These are phyloP conservation scores for Phengaris alcon DNA, from an alignment of 2,888 invertebrate genomes.

Conservation along the genomic window DNA sequence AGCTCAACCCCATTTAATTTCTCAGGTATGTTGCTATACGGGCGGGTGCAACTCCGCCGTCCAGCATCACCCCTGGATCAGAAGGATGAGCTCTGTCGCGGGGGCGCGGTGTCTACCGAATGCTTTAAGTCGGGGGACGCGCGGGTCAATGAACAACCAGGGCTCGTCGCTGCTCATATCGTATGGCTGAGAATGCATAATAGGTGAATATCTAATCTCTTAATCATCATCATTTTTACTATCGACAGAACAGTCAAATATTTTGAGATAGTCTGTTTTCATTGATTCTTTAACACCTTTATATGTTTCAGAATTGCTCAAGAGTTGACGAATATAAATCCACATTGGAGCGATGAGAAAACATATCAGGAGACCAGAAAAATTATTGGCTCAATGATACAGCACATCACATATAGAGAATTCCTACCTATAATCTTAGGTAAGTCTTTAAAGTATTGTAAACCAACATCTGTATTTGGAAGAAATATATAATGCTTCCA, in stretches of 20 bases:
- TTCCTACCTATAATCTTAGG: slow-evolving; percentile 89
- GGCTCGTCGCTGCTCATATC: slow-evolving; percentile 86
- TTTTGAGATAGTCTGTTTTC: too few species aligned
- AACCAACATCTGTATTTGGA: background rate
- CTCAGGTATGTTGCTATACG: slow-evolving; percentile 79
- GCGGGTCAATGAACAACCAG: slow-evolving; percentile 89
- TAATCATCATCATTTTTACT: background rate
- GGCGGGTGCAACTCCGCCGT: slow-evolving; percentile 81
- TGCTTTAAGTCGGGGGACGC: slow-evolving; percentile 90
- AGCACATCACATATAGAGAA: slow-evolving; percentile 91
- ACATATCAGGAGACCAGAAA: slow-evolving; percentile 90
- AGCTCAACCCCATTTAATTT: background rate
- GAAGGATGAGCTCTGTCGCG: slow-evolving; percentile 84
- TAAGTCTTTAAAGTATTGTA: slow-evolving; percentile 42
- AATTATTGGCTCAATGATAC: slow-evolving; percentile 89
- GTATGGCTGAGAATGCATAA: slow-evolving; percentile 88
- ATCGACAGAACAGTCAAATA: too few species aligned
- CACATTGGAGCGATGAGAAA: slow-evolving; percentile 93
- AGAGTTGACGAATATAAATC: slow-evolving; percentile 85
- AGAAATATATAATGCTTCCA: background rate
- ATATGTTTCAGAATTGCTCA: slow-evolving; percentile 80
- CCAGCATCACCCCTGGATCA: slow-evolving; percentile 78
- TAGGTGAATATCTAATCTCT: slow-evolving; percentile 48
- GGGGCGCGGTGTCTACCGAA: slow-evolving; percentile 84
- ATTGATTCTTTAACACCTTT: background rate